Evolutionary conservation across 2,113 vertebrate genomes (phyloP).

Genomic region (Lophochroa leadbeateri): DNA sequence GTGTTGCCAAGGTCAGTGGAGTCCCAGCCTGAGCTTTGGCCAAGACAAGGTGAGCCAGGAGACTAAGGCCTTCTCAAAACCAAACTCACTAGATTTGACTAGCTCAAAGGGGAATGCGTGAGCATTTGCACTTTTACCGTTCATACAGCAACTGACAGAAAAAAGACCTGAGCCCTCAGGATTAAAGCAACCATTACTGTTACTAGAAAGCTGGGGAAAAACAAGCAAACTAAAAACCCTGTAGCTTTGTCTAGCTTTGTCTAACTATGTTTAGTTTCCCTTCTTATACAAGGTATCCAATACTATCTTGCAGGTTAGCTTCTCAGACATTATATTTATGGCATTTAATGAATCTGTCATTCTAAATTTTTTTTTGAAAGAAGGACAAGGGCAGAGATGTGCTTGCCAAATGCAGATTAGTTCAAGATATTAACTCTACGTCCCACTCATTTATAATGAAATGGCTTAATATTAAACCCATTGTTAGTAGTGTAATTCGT

Average conservation of each 20-base stretch:
- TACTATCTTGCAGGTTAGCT: background rate
- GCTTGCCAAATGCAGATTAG: constrained; percentile 1
- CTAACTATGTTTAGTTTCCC: background rate
- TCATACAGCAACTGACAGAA: background rate
- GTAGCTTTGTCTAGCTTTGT: background rate
- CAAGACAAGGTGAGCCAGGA: background rate
- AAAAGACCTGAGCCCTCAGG: background rate
- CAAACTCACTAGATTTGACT: background rate
- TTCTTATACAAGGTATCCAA: background rate
- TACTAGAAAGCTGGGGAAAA: background rate
- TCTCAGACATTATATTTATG: background rate
- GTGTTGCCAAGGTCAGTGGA: background rate
- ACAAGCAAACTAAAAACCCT: background rate
- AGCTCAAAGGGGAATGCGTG: background rate
- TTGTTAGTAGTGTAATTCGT: background rate
- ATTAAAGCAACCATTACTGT: background rate
- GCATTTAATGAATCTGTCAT: background rate
- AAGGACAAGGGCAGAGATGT: background rate
- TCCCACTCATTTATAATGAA: background rate
- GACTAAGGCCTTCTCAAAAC: background rate
- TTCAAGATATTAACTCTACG: background rate
- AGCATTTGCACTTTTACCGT: background rate
- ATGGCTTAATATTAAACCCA: constrained; percentile 13
- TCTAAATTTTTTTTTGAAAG: background rate
- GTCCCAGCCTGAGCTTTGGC: background rate